Evolutionary conservation across 2,888 invertebrate species (phyloP), one percentile per base, ranked within the genome.

Genomic region (Synergus laeviventris): DNA sequence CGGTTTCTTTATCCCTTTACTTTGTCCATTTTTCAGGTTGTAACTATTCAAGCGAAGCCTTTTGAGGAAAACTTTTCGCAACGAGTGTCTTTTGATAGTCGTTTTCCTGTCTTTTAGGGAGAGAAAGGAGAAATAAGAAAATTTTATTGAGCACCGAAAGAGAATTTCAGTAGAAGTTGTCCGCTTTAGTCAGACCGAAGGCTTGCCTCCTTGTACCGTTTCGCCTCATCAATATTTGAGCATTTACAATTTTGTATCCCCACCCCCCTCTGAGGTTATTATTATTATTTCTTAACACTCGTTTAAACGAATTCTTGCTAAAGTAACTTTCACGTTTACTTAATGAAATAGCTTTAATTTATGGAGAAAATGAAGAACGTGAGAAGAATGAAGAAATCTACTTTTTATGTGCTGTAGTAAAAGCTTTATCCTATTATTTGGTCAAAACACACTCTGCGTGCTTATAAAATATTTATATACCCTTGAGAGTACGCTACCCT

Each of bases 1-100:
- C 42, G 31, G 9, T 24, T 45, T 31, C 16, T 49, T 70, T 21
- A 70, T 70, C 31, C 31, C 2, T n/a, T 4, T 49, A 16, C 70
- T 70, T 70, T 70, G 70, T 49, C 12, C 36, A 70, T 31, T 66
- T 56, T 70, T 31, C 16, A n/a, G 31, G 14, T 70, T 31, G 3
- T 45, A 49, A 70, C 45, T 70, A 49, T 49, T 70, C 45, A 49
- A 36, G 24, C 31, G 66, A 24, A 66, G 45, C 16, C 45, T 45
- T 45, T 56, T 49, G 9, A 11, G n/a, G 24, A n/a, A 70, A 24
- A 70, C 9, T 21, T 70, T 70, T 49, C n/a, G 31, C 11, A 5
- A 24, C 24, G 16, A 31, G 66, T 45, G 45, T 70, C 31, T 9
- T 45, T 70, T 49, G n/a, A 49, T 49, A 31, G 36, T 70, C n/a